Base-by-base conservation (phyloP, 2,888 invertebrate species). In the Himalopsyche japonica region DNA sequence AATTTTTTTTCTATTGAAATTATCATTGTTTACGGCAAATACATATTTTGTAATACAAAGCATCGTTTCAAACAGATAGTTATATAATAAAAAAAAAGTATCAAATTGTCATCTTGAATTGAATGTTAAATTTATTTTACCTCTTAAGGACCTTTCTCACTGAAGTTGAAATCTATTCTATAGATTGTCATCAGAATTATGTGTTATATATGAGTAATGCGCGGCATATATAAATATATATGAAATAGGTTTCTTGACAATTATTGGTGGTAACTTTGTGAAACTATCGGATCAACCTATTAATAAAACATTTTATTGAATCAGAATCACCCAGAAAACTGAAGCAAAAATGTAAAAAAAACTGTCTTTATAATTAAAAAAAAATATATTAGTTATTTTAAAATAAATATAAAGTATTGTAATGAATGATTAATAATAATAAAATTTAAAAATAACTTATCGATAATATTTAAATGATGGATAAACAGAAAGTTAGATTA, bases 351-450 rank as follows among this genome's bases (percentile, higher is more conserved):
- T 83, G 83, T 81, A 81, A 80, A 84, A 80, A 83, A 85, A 79
- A 80, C 84, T 83, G 85, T 86, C 85, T 83, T 86, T 76, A 70
- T 84, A 84, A 82, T 76, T 82, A 84, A 81, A 85, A 79, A 34
- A 80, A 76, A 76, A 80, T 79, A 82, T 82, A 86, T 82, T 82
- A 84, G 84, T 86, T 85, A 82, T 85, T 86, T 86, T 81, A 85
- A 86, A 86, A 79, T 86, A 84, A 86, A 83, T 80, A 86, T 86
- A 84, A 86, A 85, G 77, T 86, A 86, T 84, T 86, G 84, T 86
- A 86, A 86, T 86, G 84, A 86, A 86, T 84, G 82, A 86, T 85
- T 82, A 81, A 82, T 86, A 86, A 86, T 85, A 86, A 83, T 85
- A 85, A 86, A 83, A 83, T 82, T 79, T 80, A 85, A 84, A 84